Percentiles rank a stretch among this genome's conserved stretches.
Evolutionary conservation across 2,113 vertebrate genomes (phyloP).

Genomic region (Lagenorhynchus albirostris): DNA sequence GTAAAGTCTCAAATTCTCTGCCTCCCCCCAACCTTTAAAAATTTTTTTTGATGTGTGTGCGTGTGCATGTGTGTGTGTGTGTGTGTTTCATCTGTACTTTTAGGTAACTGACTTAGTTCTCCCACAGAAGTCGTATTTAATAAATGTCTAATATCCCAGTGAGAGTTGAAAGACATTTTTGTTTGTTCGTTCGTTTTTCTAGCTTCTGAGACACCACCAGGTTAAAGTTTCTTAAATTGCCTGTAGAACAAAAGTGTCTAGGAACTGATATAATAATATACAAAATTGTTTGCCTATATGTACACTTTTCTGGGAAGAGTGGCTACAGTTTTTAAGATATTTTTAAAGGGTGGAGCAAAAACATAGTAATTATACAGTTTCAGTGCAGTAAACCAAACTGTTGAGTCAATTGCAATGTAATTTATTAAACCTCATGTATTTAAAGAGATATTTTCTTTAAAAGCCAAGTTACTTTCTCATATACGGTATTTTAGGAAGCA

Average conservation of each 20-base stretch:
- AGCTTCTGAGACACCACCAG: background rate
- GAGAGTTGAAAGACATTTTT: background rate
- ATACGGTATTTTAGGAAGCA: conserved; percentile 81
- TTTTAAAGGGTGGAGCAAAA: conserved; percentile 74
- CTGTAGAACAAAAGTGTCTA: background rate
- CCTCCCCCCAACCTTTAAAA: background rate
- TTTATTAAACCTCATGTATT: conserved; percentile 88
- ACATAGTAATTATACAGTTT: conserved; percentile 80
- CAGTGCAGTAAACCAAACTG: conserved; percentile 83
- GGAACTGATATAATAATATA: background rate
- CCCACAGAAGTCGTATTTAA: background rate
- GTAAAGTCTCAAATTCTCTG: background rate
- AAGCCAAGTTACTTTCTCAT: conserved; percentile 83
- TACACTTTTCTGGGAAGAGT: background rate
- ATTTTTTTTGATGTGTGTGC: background rate
- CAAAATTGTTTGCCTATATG: background rate
- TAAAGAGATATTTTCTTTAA: conserved; percentile 83
- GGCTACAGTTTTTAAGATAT: background rate
- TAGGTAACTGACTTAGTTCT: background rate
- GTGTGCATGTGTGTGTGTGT: background rate
- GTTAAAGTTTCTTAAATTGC: background rate
- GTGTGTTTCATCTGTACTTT: background rate
- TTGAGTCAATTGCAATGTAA: conserved; percentile 86
- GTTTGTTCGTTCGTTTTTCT: background rate
- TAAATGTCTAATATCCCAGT: background rate